phyloP scores from a whole-genome alignment of 2,113 vertebrate species.

The Zapus hudsonius region DNA sequence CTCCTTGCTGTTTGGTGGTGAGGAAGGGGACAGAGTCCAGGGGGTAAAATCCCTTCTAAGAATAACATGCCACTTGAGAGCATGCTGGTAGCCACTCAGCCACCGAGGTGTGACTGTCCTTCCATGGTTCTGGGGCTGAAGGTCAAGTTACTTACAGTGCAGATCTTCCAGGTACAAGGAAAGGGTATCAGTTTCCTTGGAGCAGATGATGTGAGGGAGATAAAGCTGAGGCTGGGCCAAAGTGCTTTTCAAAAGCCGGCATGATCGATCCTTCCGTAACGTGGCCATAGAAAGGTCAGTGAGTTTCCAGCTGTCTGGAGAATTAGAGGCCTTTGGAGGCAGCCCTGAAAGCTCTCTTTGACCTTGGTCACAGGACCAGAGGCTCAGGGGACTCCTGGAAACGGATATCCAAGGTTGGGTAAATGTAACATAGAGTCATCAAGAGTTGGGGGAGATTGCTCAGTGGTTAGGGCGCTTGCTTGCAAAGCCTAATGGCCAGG shows the following conservation, averaged over 20 bases:
- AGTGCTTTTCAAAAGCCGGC: neutral
- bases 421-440: accelerated
- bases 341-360: neutral
- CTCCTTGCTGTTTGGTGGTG: neutral
- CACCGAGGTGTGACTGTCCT: neutral
- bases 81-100: neutral
- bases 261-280: neutral
- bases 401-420: neutral
- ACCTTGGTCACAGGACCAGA: neutral
- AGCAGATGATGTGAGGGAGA: neutral
- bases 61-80: neutral
- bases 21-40: neutral
- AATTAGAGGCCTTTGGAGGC: accelerated
- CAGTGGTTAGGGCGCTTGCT: no score
- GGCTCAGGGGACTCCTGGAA: neutral
- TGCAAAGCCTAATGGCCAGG: neutral
- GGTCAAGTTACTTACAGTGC: conserved; percentile 50
- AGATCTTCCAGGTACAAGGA: neutral
- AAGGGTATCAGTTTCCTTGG: neutral
- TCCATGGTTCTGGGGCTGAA: conserved; percentile 3
- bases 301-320: neutral
- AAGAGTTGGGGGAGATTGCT: neutral
- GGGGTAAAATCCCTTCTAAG: neutral
- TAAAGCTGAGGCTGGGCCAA: neutral
- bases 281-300: neutral